Conservation (phyloP, 2,797 vertebrate genomes). For the Pipistrellus pygmaeus region DNA sequence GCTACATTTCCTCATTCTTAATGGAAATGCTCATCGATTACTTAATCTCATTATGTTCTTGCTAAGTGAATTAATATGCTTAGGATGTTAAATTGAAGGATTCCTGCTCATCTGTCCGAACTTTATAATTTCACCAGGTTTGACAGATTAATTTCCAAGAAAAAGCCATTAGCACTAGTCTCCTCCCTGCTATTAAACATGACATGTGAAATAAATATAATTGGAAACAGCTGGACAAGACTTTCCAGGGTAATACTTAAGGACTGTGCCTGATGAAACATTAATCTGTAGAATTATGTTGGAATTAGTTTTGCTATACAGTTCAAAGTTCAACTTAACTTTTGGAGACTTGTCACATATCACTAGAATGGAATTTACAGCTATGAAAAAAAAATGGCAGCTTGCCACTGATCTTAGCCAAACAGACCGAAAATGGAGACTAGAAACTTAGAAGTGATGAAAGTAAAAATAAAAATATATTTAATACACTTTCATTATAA, state of each 20-base stretch:
- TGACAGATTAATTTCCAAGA: slow-evolving; percentile 82
- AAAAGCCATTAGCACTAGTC: slow-evolving; percentile 81
- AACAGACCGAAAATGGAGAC: background rate
- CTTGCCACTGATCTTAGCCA: background rate
- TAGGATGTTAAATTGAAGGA: slow-evolving; percentile 67
- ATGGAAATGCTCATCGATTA: slow-evolving; percentile 68
- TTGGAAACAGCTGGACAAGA: slow-evolving; percentile 80
- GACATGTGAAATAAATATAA: slow-evolving; percentile 82
- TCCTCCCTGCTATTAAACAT: slow-evolving; percentile 83
- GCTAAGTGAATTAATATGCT: slow-evolving; percentile 69
- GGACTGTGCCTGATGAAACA: slow-evolving; percentile 43
- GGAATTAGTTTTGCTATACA: slow-evolving; percentile 2
- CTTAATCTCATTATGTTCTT: slow-evolving; percentile 49
- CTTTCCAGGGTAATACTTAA: slow-evolving; percentile 35
- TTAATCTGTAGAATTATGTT: background rate
- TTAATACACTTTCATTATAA: background rate
- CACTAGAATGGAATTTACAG: slow-evolving; percentile 15
- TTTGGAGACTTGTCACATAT: slow-evolving; percentile 32
- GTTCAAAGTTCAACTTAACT: background rate
- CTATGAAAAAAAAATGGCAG: background rate
- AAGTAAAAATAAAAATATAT: background rate
- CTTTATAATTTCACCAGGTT: slow-evolving; percentile 56
- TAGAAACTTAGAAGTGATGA: background rate
- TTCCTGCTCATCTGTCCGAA: slow-evolving; percentile 50
- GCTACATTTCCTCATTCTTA: slow-evolving; percentile 33